Conservation (phyloP, 2,797 vertebrate species). For the Mallotus villosus region DNA sequence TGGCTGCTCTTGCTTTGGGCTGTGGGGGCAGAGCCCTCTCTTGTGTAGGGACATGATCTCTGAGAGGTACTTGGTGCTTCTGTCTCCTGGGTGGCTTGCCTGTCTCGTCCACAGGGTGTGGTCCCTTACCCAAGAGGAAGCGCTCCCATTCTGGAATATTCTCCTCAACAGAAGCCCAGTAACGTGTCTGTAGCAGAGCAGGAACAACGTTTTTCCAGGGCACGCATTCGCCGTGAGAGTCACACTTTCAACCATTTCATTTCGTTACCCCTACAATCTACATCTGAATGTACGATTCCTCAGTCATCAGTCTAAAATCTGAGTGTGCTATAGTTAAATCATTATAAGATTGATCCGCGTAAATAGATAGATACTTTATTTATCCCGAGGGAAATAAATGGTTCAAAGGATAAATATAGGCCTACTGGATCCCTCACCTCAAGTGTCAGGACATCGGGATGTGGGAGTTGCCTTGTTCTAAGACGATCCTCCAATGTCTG, state of each 20-base stretch:
- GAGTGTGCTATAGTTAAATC: too few species aligned
- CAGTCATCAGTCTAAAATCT: too few species aligned
- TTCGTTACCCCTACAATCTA: too few species aligned
- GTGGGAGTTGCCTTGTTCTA: constrained; percentile 56
- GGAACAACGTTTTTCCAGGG: neutral
- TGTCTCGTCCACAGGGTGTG: constrained; percentile 64
- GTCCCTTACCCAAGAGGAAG: constrained; percentile 83
- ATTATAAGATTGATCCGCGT: too few species aligned
- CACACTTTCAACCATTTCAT: too few species aligned
- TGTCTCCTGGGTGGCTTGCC: constrained; percentile 53
- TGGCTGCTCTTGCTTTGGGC: constrained; percentile 34
- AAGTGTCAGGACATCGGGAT: constrained; percentile 71
- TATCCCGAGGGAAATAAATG: too few species aligned
- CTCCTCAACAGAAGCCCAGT: constrained; percentile 86
- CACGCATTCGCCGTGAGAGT: too few species aligned
- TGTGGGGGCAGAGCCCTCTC: constrained; percentile 58
- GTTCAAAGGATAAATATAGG: neutral
- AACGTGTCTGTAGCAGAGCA: constrained; percentile 70
- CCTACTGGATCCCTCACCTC: constrained; percentile 75
- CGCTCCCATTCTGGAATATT: constrained; percentile 84
- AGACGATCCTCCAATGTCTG: constrained; percentile 74
- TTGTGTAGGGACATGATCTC: constrained; percentile 34
- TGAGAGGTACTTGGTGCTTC: constrained; percentile 40
- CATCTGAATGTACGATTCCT: too few species aligned
- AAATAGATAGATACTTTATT: too few species aligned